A percentile compares a stretch with the other conserved stretches of the same genome.
Conservation (phyloP, 2,888 invertebrate genomes). For the Idaea dimidiata region DNA sequence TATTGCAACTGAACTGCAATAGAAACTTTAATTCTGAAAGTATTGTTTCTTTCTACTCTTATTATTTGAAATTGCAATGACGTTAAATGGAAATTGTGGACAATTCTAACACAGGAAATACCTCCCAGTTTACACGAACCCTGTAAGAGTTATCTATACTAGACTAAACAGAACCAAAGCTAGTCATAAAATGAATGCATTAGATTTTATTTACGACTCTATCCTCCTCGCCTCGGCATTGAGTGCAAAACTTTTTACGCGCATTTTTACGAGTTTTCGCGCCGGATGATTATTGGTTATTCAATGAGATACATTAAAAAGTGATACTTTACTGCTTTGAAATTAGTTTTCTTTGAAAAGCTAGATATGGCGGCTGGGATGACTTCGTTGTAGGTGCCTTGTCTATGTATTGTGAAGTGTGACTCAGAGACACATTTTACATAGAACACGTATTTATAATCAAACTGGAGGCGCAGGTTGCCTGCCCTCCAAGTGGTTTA, state of each 20-base stretch:
- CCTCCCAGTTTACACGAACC: no score
- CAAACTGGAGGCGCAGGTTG: no score
- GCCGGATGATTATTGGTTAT: slow-evolving; percentile 44
- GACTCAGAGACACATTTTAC: no score
- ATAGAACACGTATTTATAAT: no score
- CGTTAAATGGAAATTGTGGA: no score
- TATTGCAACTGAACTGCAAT: no score
- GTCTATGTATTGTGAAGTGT: neutral
- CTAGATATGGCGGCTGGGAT: neutral
- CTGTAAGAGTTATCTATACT: neutral
- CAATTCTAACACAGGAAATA: no score
- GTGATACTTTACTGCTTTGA: neutral
- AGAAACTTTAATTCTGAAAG: no score
- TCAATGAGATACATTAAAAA: slow-evolving; percentile 38
- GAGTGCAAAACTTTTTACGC: slow-evolving; percentile 59
- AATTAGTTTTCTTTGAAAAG: slow-evolving; percentile 1
- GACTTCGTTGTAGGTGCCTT: neutral
- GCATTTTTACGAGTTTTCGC: slow-evolving; percentile 43
- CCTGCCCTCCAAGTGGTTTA: no score
- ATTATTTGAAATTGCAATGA: no score
- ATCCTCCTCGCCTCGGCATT: slow-evolving; percentile 30
- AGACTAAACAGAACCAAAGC: neutral
- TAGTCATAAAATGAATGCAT: neutral
- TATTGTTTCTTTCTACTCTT: no score
- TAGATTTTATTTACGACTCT: neutral